Evolutionary conservation across 2,888 invertebrate species (phyloP).

Genomic region (Cosmia trapezina): DNA sequence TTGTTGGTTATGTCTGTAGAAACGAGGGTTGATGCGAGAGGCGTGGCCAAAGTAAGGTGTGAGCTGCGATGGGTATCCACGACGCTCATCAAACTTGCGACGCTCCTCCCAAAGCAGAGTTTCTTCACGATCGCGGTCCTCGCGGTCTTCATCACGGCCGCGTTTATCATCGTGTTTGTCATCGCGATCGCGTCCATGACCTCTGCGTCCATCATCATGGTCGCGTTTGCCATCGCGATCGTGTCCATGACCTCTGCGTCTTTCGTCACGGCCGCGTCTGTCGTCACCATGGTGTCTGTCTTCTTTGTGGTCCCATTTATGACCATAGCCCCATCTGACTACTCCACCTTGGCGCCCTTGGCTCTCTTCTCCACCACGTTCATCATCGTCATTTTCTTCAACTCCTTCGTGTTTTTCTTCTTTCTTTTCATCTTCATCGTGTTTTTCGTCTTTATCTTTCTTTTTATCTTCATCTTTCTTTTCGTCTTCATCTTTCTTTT

Average conservation of each 20-base stretch:
- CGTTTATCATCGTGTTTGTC: slow-evolving; percentile 26
- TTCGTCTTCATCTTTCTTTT: slow-evolving; percentile 11
- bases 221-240: slow-evolving; percentile 9
- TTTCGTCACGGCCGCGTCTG: slow-evolving; percentile 23
- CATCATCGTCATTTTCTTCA: slow-evolving; percentile 37
- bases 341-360: slow-evolving; percentile 27
- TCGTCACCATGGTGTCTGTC: slow-evolving; percentile 9
- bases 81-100: slow-evolving; percentile 51
- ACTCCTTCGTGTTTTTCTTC: slow-evolving; percentile 19
- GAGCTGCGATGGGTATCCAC: slow-evolving; percentile 46
- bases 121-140: slow-evolving; percentile 51
- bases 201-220: slow-evolving; percentile 25
- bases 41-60: slow-evolving; percentile 47
- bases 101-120: slow-evolving; percentile 43
- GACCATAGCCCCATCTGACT: slow-evolving; percentile 52
- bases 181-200: slow-evolving; percentile 13
- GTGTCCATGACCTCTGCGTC: slow-evolving; percentile 17
- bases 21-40: slow-evolving; percentile 59
- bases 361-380: slow-evolving; percentile 36
- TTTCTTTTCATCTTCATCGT: slow-evolving; percentile 23
- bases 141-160: slow-evolving; percentile 4
- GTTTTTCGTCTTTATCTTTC: slow-evolving; percentile 4
- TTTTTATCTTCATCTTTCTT: slow-evolving; percentile 16
- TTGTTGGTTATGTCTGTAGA: slow-evolving; percentile 47
- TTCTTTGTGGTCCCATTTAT: slow-evolving; percentile 42